phyloP scores from a whole-genome alignment of 2,113 vertebrate genomes.

The Ciconia boyciana region DNA sequence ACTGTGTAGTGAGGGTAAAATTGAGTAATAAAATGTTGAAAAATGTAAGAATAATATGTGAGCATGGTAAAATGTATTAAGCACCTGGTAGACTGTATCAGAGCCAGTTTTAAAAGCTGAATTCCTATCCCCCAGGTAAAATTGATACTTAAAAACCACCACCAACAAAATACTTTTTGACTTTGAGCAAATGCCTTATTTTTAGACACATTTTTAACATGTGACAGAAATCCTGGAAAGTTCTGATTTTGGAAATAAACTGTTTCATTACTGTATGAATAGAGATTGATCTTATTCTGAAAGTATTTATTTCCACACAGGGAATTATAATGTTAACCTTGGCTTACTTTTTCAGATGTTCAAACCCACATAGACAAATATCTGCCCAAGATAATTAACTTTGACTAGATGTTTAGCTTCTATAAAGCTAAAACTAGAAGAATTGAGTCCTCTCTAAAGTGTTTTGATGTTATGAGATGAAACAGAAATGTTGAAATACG shows the following conservation, averaged over 20 bases:
- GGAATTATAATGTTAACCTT: not conserved
- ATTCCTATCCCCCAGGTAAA: not conserved
- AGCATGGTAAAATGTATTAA: not conserved
- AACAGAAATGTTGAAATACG: not conserved
- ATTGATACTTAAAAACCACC: not conserved
- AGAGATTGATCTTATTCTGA: not conserved
- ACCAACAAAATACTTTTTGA: not conserved
- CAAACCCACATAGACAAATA: not conserved
- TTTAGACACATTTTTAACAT: not conserved
- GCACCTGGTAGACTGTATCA: not conserved
- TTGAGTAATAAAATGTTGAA: not conserved
- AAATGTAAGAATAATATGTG: not conserved
- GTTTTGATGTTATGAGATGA: not conserved
- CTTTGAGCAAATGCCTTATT: not conserved
- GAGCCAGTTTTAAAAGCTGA: not conserved
- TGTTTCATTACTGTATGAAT: not conserved
- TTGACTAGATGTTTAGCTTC: not conserved
- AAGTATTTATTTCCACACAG: not conserved
- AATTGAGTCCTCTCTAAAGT: not conserved
- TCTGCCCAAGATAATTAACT: not conserved
- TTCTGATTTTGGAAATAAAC: not conserved
- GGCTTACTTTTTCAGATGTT: not conserved
- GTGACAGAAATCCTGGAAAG: not conserved
- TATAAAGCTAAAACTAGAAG: not conserved
- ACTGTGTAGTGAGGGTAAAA: not conserved